Evolutionary conservation across 2,113 vertebrate genomes (phyloP).

Genomic region (Ascaphus truei): DNA sequence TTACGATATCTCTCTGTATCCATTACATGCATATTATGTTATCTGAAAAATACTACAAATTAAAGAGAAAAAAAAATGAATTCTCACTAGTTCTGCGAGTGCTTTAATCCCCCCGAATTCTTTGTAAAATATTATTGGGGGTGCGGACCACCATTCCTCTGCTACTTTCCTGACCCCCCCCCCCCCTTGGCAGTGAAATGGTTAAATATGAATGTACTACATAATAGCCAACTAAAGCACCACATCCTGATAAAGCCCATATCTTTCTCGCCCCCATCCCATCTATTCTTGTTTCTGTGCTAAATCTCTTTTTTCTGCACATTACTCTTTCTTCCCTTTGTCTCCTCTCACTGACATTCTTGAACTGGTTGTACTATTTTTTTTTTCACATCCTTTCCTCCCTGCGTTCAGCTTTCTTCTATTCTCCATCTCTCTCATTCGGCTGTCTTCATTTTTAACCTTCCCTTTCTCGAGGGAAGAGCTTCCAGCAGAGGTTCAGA

Average conservation of each 20-base stretch:
- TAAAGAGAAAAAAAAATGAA: too few species aligned
- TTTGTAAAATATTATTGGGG: too few species aligned
- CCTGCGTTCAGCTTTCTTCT: background rate
- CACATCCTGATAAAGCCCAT: too few species aligned
- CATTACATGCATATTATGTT: background rate
- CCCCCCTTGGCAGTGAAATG: background rate
- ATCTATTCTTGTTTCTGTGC: background rate
- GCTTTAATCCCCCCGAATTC: too few species aligned
- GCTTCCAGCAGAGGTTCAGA: too few species aligned
- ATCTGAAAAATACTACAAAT: background rate
- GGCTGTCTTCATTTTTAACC: conserved; percentile 19
- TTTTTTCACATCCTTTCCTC: background rate
- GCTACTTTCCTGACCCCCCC: too few species aligned
- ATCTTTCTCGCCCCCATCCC: background rate
- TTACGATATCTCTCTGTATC: background rate
- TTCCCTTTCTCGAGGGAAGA: too few species aligned
- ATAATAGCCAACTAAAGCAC: too few species aligned
- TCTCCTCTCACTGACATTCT: background rate
- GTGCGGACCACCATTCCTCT: too few species aligned
- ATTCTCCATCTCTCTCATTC: conserved; percentile 6
- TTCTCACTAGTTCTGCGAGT: too few species aligned
- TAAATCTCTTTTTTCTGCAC: background rate
- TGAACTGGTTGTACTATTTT: background rate
- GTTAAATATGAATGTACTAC: too few species aligned
- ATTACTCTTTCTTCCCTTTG: conserved; percentile 19